Evolutionary conservation across 2,888 invertebrate genomes (phyloP).

Genomic region (Drosophila gaucha): DNA sequence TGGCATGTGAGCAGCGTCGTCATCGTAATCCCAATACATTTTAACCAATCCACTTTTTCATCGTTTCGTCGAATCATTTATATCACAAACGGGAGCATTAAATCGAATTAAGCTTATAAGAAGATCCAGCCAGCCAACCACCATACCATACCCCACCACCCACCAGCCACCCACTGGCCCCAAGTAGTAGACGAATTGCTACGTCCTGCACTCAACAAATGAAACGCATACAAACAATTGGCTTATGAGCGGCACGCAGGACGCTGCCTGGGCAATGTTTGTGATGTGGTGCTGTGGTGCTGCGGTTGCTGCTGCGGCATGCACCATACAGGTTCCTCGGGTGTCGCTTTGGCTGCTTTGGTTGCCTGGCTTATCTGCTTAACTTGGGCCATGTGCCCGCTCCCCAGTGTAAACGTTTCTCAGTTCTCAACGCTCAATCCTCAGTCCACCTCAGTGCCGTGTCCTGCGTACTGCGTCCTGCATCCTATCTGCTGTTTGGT

Average conservation of each 20-base stretch:
- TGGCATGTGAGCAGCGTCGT: conserved; percentile 44
- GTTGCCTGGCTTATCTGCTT: conserved; percentile 74
- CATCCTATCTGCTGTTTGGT: conserved; percentile 46
- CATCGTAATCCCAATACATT: conserved; percentile 80
- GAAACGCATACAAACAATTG: conserved; percentile 75
- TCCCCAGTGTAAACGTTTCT: conserved; percentile 26
- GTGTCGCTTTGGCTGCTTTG: conserved; percentile 20
- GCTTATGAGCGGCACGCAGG: conserved; percentile 73
- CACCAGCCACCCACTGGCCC: not conserved
- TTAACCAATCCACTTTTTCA: conserved; percentile 81
- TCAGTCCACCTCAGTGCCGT: conserved; percentile 1
- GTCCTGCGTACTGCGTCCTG: not conserved
- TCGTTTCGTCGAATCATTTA: conserved; percentile 81
- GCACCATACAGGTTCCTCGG: conserved; percentile 24
- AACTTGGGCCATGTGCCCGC: conserved; percentile 64
- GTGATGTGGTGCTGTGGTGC: conserved; percentile 35
- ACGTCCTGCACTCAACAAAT: conserved; percentile 73
- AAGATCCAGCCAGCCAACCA: conserved; percentile 32
- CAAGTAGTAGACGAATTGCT: conserved; percentile 55
- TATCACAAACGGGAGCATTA: conserved; percentile 82
- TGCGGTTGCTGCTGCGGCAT: conserved; percentile 17
- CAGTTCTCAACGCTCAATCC: not conserved
- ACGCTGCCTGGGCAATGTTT: conserved; percentile 40
- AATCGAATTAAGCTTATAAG: conserved; percentile 82
- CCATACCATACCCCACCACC: not conserved